Percentiles rank a stretch among this genome's conserved stretches.
phyloP scores from a whole-genome alignment of 2,113 vertebrate species.

The Chrysemys picta region DNA sequence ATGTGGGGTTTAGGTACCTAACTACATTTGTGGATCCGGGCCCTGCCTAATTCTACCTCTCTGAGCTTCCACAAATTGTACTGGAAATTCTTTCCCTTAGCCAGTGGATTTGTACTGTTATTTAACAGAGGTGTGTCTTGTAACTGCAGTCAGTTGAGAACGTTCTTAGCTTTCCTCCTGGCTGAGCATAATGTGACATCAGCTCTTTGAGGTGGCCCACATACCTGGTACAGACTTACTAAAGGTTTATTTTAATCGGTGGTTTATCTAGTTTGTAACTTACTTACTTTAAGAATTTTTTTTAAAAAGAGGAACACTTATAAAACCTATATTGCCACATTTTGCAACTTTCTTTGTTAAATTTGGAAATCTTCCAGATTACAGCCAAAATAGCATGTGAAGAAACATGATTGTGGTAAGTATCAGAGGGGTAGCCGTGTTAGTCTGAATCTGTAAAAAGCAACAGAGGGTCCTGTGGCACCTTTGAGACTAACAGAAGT shows the following conservation, averaged over 20 bases:
- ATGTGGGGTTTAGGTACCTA: no score
- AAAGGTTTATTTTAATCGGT: background rate
- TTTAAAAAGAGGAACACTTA: background rate
- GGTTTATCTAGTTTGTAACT: background rate
- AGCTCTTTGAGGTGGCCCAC: background rate
- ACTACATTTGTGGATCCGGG: no score
- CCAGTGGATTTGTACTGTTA: background rate
- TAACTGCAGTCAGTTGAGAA: background rate
- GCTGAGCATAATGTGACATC: background rate
- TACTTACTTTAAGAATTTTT: background rate
- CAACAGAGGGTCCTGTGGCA: no score
- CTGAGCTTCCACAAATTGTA: no score
- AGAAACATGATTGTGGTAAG: background rate
- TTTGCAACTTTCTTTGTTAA: no score
- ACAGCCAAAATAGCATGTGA: background rate
- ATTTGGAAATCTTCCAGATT: background rate
- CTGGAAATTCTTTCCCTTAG: background rate
- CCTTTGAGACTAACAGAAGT: no score
- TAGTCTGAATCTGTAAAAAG: no score
- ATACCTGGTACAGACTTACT: background rate
- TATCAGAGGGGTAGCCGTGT: no score
- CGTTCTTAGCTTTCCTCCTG: background rate
- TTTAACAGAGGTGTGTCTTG: background rate
- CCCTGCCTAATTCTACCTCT: no score
- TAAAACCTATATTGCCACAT: background rate